Base-by-base conservation (phyloP, 2,113 vertebrate species). In the Gopherus evgoodei region DNA sequence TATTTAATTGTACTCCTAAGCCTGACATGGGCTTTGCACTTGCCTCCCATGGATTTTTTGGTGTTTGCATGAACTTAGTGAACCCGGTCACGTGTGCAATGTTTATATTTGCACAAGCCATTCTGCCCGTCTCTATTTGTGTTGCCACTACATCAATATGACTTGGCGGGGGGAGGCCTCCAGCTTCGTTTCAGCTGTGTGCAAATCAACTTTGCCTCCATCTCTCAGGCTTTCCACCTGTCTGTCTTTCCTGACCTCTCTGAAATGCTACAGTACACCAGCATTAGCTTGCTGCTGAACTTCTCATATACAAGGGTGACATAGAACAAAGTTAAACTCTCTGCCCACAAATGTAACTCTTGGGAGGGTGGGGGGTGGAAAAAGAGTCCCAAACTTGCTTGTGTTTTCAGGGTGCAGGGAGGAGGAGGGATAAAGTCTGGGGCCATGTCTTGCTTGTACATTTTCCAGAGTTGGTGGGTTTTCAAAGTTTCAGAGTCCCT, bases 1-100 rank as follows among this genome's bases (percentile, higher is more conserved):
- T 95, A 62, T 92, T 96, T 93, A 93, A 87, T 92, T 91, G 90
- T 90, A 76, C 81, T 96, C 84, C 93, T 76, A 59, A 96, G 90
- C 93, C 90, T 97, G 95, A 92, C 94, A 94, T 93, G 95, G 97
- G 96, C 93, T 97, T 97, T 97, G 91, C 94, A 90, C 91, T 98
- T 93, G 89, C 91, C 84, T 97, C 90, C 90, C 49, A 78, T 96
- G 94, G 86, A 91, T 94, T 94, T 93, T 95, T 92, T 95, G 80
- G 90, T 98, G 97, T 98, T 98, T 98, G 98, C 93, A 90, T 98
- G 97, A 98, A 98, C 98, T 98, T 96, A 76, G 82, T 98, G 98
- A 98, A 98, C 97, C 91, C 93, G 75, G 38, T 98, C 97, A 98
- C 94, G 78, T 98, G 97, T 97, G 95, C 92, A 93, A 44, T 98